Evolutionary conservation across 2,888 invertebrate genomes (phyloP).

Genomic region (Colletes collaris): DNA sequence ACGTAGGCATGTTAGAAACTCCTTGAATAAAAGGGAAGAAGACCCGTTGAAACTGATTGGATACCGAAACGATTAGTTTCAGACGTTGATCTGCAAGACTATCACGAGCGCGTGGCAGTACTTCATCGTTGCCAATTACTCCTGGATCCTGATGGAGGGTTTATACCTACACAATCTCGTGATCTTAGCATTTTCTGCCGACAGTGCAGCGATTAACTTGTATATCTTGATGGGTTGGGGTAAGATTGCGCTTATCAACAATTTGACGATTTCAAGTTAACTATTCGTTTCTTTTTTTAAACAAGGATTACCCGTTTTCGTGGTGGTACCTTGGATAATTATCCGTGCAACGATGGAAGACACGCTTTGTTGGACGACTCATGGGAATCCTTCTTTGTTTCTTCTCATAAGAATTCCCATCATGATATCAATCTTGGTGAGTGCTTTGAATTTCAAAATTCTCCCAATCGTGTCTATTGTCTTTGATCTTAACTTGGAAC

Average conservation of each 20-base stretch:
- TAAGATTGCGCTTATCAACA: constrained; percentile 77
- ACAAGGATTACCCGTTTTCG: constrained; percentile 85
- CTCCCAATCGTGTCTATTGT: neutral
- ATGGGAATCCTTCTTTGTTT: constrained; percentile 83
- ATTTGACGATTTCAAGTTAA: neutral
- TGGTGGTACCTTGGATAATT: constrained; percentile 86
- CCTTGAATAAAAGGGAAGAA: too few species aligned
- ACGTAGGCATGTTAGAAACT: constrained; percentile 74
- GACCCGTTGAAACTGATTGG: neutral
- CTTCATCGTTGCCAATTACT: constrained; percentile 87
- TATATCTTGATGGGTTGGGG: constrained; percentile 88
- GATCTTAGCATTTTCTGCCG: constrained; percentile 87
- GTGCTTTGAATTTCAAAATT: constrained; percentile 60
- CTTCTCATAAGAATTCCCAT: constrained; percentile 86
- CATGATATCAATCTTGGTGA: constrained; percentile 85
- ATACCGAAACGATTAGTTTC: constrained; percentile 43
- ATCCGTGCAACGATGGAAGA: constrained; percentile 84
- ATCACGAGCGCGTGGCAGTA: constrained; percentile 87
- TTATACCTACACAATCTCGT: constrained; percentile 88
- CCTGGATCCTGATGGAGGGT: constrained; percentile 89
- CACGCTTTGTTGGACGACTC: constrained; percentile 86
- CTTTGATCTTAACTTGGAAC: neutral
- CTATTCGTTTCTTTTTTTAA: neutral
- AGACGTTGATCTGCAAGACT: constrained; percentile 88
- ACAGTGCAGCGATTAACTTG: constrained; percentile 85